These are phyloP conservation scores for Noctilio leporinus DNA, from an alignment of 2,113 vertebrate species.

Conservation along the genomic window DNA sequence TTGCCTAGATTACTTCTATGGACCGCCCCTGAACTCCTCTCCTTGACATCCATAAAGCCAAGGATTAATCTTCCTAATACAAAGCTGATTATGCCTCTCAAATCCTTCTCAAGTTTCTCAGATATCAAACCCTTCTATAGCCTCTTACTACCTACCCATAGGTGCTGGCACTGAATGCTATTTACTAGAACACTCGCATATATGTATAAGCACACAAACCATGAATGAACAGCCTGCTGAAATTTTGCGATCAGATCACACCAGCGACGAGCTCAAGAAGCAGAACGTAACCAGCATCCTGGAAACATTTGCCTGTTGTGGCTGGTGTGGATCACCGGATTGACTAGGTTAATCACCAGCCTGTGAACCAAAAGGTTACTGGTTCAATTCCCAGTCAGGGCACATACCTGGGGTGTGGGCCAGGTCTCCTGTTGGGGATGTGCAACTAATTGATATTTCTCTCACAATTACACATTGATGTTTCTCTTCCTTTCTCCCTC, in stretches of 20 bases:
- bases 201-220: not conserved
- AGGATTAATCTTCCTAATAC: conserved; percentile 37
- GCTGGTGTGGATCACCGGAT: no score
- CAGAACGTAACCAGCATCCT: not conserved
- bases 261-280: not conserved
- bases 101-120: not conserved
- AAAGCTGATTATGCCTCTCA: conserved; percentile 23
- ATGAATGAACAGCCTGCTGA: not conserved
- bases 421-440: no score
- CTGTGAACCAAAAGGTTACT: no score
- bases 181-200: not conserved
- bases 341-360: no score
- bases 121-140: not conserved
- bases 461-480: no score
- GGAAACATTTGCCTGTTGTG: no score
- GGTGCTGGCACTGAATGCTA: not conserved
- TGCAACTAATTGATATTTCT: no score
- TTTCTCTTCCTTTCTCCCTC: no score
- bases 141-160: not conserved
- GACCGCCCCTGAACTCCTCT: not conserved
- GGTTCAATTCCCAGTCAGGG: no score
- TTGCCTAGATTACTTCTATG: not conserved
- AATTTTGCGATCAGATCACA: not conserved
- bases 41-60: not conserved
- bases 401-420: no score